A percentile compares a stretch with the other conserved stretches of the same genome.
phyloP scores from a whole-genome alignment of 2,888 invertebrate species.

The Erebia epiphron region DNA sequence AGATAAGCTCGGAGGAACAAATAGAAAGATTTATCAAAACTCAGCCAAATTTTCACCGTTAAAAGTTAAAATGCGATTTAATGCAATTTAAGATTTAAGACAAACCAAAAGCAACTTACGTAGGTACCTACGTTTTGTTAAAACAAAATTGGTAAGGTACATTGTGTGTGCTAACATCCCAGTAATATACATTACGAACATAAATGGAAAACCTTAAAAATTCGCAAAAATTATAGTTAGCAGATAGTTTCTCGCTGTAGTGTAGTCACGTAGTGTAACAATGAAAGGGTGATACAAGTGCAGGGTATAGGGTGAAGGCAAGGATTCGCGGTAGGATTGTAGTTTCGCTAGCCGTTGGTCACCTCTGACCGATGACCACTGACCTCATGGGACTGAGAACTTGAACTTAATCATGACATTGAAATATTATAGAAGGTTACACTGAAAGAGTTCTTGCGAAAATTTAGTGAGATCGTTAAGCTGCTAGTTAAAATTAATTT shows the following conservation, averaged over 20 bases:
- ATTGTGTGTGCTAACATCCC: no score
- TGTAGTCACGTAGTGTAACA: constrained; percentile 27
- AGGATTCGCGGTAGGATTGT: constrained; percentile 44
- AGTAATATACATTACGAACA: neutral
- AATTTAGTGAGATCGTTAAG: neutral
- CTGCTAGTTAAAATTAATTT: neutral
- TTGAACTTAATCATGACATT: constrained; percentile 60
- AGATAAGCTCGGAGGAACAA: neutral
- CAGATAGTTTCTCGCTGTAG: constrained; percentile 15
- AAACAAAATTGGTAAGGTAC: no score
- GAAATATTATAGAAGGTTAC: constrained; percentile 20
- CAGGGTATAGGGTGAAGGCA: constrained; percentile 44
- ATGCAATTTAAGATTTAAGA: no score
- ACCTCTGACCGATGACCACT: constrained; percentile 76
- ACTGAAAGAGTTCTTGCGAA: neutral
- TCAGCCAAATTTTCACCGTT: neutral
- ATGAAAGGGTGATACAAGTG: constrained; percentile 51
- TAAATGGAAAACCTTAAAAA: constrained; percentile 2
- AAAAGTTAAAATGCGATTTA: no score
- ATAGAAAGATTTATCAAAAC: neutral
- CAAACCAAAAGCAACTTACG: neutral
- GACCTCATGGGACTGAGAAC: constrained; percentile 76
- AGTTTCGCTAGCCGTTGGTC: constrained; percentile 71
- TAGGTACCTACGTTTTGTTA: neutral
- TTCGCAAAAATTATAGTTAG: neutral